Percentiles rank a stretch among this genome's conserved stretches.
phyloP scores from a whole-genome alignment of 2,888 invertebrate species.

The Latheticus oryzae region DNA sequence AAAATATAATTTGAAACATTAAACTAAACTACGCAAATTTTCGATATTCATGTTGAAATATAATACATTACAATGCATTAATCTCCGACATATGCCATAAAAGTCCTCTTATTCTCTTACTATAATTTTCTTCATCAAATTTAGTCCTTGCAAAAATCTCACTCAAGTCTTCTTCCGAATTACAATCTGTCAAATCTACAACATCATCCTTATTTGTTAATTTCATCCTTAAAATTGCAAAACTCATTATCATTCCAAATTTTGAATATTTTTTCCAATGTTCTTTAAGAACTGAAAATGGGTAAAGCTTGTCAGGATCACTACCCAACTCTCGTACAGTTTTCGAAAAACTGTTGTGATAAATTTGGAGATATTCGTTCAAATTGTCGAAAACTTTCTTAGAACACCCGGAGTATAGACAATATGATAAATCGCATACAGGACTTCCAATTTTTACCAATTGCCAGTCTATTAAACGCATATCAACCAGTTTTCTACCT shows the following conservation, averaged over 20 bases:
- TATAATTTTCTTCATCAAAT: slow-evolving; percentile 10
- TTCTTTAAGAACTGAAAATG: slow-evolving; percentile 40
- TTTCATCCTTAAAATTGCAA: slow-evolving; percentile 7
- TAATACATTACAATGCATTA: slow-evolving; percentile 10
- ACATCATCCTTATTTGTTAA: slow-evolving; percentile 6
- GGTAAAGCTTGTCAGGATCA: slow-evolving; percentile 49
- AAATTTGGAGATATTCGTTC: slow-evolving; percentile 50
- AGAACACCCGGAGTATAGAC: slow-evolving; percentile 50
- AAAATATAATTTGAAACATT: no score
- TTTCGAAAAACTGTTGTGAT: slow-evolving; percentile 50
- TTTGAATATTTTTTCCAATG: slow-evolving; percentile 42
- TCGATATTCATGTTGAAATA: no score
- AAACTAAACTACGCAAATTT: no score
- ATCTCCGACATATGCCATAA: slow-evolving; percentile 10
- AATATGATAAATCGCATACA: slow-evolving; percentile 52
- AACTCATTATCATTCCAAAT: slow-evolving; percentile 46
- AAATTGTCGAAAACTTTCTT: slow-evolving; percentile 49
- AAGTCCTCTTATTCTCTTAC: slow-evolving; percentile 1
- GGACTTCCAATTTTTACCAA: slow-evolving; percentile 33
- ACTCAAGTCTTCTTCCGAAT: neutral
- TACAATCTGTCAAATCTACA: slow-evolving; percentile 4
- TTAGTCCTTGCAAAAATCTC: neutral
- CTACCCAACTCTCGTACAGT: slow-evolving; percentile 46
- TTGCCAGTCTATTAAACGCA: slow-evolving; percentile 45
- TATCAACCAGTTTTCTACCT: slow-evolving; percentile 12